Evolutionary conservation across 2,113 vertebrate species (phyloP), one percentile per base, ranked within the genome.

Genomic region (Mixornis gularis): DNA sequence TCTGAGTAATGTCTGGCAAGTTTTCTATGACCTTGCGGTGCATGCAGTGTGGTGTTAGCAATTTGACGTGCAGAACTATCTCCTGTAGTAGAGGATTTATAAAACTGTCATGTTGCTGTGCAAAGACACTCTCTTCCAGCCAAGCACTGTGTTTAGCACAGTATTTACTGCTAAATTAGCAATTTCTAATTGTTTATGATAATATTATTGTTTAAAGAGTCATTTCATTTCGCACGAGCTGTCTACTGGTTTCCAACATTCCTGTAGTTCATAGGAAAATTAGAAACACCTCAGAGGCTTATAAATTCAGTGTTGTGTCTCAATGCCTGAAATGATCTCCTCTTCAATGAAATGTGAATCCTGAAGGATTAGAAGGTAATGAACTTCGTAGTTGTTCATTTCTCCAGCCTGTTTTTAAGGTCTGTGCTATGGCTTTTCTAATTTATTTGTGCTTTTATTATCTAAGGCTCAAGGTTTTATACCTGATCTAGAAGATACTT

Each of bases 321-420:
- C 49, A 69, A 1, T 51, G 38, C n/a, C 26, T 48, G 38, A 85
- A 84, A 79, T 32, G 1, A 85, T 89, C 32, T 17, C 41, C 17
- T 86, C 65, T 89, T 71, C 56, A 89, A 91, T 84, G 69, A 94
- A 93, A 90, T 51, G 46, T 79, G 62, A 79, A 89, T 69, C 80
- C 87, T 82, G 30, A 13, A 73, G 46, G n/a, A 79, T 85, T 89
- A 85, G 41, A 60, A 65, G 21, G 74, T 55, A 92, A 82, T 70
- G 32, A 89, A 87, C 43, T 72, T 88, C 2, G 7, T 53, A 58
- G 76, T 3, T 87, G 58, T 32, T 87, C 5, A n/a, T 85, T 95
- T 86, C 21, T 83, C 55, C 36, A 59, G 15, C 10, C n/a, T 79
- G 32, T 73, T 93, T 93, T 79, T 66, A 82, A 70, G 53, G 11